Evolutionary conservation across 2,113 vertebrate species (phyloP).

Genomic region (Elephantulus edwardii): DNA sequence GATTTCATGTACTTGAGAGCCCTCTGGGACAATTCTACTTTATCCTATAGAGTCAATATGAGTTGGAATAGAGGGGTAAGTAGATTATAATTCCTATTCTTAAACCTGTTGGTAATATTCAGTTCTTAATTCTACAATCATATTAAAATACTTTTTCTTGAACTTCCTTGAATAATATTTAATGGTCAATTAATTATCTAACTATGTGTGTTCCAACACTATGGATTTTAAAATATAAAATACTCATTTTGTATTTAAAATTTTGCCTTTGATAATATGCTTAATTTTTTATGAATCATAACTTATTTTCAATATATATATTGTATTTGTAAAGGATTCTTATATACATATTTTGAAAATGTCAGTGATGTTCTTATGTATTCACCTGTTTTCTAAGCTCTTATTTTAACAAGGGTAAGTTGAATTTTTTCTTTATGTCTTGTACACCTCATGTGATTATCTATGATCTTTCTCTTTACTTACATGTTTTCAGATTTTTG

Average conservation of each 20-base stretch:
- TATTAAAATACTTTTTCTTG: no score
- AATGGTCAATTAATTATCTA: not conserved
- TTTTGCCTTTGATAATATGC: not conserved
- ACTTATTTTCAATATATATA: not conserved
- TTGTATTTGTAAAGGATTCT: not conserved
- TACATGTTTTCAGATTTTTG: not conserved
- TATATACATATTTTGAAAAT: not conserved
- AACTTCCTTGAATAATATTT: not conserved
- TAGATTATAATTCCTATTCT: no score
- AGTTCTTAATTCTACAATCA: no score
- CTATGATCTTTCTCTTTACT: constrained; percentile 19
- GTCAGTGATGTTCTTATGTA: not conserved
- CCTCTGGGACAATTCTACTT: no score
- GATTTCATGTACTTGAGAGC: no score
- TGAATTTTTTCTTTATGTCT: not conserved
- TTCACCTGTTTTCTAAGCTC: not conserved
- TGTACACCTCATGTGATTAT: not conserved
- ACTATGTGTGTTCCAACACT: not conserved
- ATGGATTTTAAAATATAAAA: not conserved
- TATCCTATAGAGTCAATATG: no score
- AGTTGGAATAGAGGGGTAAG: no score
- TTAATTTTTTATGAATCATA: not conserved
- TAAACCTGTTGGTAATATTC: no score
- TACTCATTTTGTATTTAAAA: not conserved
- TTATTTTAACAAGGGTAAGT: constrained; percentile 12